A percentile compares a stretch with the other conserved stretches of the same genome.
Evolutionary conservation across 1,140 invertebrate species (phyloP).

Genomic region (Drosophila bocqueti): DNA sequence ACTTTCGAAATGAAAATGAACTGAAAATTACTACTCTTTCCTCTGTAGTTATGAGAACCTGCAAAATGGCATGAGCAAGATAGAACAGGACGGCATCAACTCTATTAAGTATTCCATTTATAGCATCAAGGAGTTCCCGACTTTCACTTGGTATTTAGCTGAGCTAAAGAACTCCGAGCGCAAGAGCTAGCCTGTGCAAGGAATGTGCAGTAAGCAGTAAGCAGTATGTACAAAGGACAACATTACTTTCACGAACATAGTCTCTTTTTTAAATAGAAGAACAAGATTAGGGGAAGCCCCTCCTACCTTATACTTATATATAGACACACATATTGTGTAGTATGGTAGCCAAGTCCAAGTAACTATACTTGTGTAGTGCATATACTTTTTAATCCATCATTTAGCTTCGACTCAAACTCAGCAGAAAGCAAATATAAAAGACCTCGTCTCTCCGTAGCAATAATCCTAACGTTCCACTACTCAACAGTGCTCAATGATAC

Average conservation of each 20-base stretch:
- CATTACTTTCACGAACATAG: conserved; percentile 76
- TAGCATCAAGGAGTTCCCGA: conserved; percentile 88
- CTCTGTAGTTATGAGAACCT: conserved; percentile 92
- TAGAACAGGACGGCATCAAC: conserved; percentile 93
- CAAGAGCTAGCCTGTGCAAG: conserved; percentile 70
- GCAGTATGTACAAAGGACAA: conserved; percentile 76
- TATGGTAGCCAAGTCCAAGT: conserved; percentile 65
- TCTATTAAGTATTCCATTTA: conserved; percentile 93
- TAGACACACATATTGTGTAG: conserved; percentile 60
- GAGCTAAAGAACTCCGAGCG: conserved; percentile 86
- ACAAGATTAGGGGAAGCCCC: conserved; percentile 33
- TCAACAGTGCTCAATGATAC: conserved; percentile 42
- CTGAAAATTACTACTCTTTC: conserved; percentile 10
- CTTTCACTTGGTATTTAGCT: conserved; percentile 92
- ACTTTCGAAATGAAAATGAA: conserved; percentile 8
- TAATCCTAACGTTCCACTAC: conserved; percentile 44
- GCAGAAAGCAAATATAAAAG: conserved; percentile 25
- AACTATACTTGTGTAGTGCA: conserved; percentile 62
- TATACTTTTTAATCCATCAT: conserved; percentile 59
- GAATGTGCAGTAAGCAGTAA: conserved; percentile 52
- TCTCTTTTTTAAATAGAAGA: conserved; percentile 44
- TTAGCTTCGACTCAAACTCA: conserved; percentile 56
- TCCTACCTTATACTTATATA: conserved; percentile 17
- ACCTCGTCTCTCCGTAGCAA: conserved; percentile 43
- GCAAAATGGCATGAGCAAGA: conserved; percentile 92